Conservation (phyloP, 2,113 vertebrate species). For the Cheilinus undulatus region DNA sequence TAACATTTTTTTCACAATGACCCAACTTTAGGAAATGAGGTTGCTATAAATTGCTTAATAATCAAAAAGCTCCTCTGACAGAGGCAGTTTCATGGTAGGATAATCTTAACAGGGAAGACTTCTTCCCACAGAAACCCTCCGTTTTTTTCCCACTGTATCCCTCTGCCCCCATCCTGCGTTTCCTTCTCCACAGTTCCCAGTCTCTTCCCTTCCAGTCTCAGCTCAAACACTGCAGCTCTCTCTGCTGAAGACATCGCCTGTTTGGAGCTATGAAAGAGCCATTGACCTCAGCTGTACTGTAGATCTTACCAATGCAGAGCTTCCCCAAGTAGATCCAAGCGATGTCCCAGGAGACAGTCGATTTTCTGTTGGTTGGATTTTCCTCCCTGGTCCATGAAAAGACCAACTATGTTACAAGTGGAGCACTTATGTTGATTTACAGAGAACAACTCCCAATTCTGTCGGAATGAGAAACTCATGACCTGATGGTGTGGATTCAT, state of each 20-base stretch:
- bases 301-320: slow-evolving; percentile 29
- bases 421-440: slow-evolving; percentile 5
- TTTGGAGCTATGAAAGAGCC: slow-evolving; percentile 47
- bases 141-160: slow-evolving; percentile 5
- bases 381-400: slow-evolving; percentile 37
- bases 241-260: slow-evolving; percentile 21
- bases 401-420: slow-evolving; percentile 30
- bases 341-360: slow-evolving; percentile 23
- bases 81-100: not conserved
- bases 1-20: too few species aligned
- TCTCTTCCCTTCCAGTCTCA: not conserved
- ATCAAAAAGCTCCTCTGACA: not conserved
- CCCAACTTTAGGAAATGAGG: too few species aligned
- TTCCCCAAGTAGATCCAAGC: slow-evolving; percentile 17
- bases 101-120: slow-evolving; percentile 5
- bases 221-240: slow-evolving; percentile 7
- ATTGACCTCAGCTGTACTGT: slow-evolving; percentile 33
- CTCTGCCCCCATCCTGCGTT: slow-evolving; percentile 47
- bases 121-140: slow-evolving; percentile 28
- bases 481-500: slow-evolving; percentile 2
- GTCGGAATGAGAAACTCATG: slow-evolving; percentile 21
- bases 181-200: slow-evolving; percentile 45
- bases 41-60: too few species aligned
- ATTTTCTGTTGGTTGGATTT: slow-evolving; percentile 19
- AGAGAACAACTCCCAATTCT: slow-evolving; percentile 1